Evolutionary conservation across 2,113 vertebrate species (phyloP).

Genomic region (Ailurus styani): DNA sequence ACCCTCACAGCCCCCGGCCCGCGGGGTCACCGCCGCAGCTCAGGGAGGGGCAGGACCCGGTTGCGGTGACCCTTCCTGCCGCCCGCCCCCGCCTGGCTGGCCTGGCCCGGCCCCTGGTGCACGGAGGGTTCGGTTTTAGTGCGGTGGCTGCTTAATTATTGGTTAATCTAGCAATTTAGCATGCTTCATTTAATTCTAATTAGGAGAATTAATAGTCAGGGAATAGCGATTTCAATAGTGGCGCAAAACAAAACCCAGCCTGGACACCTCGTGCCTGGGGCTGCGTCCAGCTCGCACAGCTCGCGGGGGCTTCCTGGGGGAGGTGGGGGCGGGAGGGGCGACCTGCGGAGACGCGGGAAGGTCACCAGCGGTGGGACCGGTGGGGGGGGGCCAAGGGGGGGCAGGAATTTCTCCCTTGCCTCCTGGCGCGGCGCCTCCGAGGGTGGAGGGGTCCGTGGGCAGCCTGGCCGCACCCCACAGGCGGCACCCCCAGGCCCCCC

Average conservation of each 20-base stretch:
- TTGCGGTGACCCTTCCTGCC: neutral
- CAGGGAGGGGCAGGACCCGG: neutral
- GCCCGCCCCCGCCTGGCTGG: neutral
- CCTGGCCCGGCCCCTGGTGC: accelerated
- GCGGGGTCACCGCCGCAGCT: neutral
- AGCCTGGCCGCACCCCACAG: neutral
- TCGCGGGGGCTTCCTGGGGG: neutral
- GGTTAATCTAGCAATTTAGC: slow-evolving; percentile 90
- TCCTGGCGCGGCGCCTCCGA: neutral
- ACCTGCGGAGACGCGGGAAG: accelerated
- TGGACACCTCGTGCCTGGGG: slow-evolving; percentile 23
- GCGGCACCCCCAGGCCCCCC: neutral
- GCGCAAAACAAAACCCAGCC: slow-evolving; percentile 81
- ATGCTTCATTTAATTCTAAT: slow-evolving; percentile 92
- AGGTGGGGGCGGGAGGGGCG: neutral
- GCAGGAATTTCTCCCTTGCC: accelerated
- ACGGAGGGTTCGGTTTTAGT: slow-evolving; percentile 76
- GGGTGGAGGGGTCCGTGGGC: neutral
- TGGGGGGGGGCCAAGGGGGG: too few relatives aligned
- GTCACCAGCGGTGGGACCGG: neutral
- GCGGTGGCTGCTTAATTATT: slow-evolving; percentile 88
- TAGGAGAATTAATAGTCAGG: slow-evolving; percentile 90
- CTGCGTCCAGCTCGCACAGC: neutral
- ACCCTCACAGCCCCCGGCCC: neutral
- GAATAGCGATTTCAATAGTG: slow-evolving; percentile 84